Conservation (phyloP, 2,888 invertebrate species). For the Trilocha varians region DNA sequence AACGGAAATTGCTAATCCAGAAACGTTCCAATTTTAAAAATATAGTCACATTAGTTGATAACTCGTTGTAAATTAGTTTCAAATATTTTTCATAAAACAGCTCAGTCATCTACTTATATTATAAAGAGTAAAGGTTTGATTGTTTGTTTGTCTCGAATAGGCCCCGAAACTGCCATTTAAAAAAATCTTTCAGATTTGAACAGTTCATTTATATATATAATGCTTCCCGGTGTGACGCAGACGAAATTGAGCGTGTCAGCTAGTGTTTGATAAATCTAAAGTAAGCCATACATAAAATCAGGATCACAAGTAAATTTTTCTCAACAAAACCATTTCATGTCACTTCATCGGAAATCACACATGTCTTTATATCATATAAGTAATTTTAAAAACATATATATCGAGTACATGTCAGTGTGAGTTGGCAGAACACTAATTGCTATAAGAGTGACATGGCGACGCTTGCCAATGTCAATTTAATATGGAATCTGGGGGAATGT, state of each 20-base stretch:
- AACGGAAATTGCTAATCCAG: too few species aligned
- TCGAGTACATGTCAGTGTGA: slow-evolving; percentile 24
- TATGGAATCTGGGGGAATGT: slow-evolving; percentile 11
- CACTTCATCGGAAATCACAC: slow-evolving; percentile 19
- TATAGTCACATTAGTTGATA: too few species aligned
- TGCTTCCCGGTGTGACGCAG: background rate
- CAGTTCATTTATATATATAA: background rate
- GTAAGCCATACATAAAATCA: background rate
- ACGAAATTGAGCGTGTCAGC: too few species aligned
- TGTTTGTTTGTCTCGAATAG: too few species aligned
- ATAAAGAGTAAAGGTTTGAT: too few species aligned
- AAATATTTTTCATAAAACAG: too few species aligned
- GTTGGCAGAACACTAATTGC: slow-evolving; percentile 37
- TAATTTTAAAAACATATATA: slow-evolving; percentile 21
- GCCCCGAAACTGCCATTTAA: too few species aligned
- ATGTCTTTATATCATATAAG: slow-evolving; percentile 23
- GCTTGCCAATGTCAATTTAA: slow-evolving; percentile 40
- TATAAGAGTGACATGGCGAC: slow-evolving; percentile 26
- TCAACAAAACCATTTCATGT: slow-evolving; percentile 18
- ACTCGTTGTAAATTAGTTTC: too few species aligned
- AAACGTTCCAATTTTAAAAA: too few species aligned
- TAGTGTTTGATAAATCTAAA: slow-evolving; percentile 1
- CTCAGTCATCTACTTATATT: too few species aligned
- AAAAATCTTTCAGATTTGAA: too few species aligned
- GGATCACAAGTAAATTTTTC: slow-evolving; percentile 1